Conservation (phyloP, 1,140 invertebrate genomes). For the Caenorhabditis briggsae region DNA sequence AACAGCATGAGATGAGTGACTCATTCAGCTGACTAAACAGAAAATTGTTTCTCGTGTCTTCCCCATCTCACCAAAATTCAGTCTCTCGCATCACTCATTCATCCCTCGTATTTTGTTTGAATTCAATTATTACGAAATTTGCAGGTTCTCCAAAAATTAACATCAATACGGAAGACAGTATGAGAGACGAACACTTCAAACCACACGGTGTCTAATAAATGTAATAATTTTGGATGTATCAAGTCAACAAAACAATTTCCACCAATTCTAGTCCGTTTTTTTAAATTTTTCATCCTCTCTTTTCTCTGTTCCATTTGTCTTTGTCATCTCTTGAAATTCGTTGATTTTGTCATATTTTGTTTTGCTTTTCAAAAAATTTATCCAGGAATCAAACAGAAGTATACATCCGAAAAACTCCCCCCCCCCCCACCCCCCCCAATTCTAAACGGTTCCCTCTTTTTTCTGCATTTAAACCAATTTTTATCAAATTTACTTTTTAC, state of each 20-base stretch:
- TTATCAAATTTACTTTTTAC: conserved; percentile 25
- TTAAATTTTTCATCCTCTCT: not conserved
- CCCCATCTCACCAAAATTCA: not conserved
- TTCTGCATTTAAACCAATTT: not conserved
- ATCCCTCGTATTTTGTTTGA: not conserved
- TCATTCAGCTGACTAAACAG: conserved; percentile 5
- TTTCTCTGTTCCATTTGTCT: not conserved
- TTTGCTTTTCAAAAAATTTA: not conserved
- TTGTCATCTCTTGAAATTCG: not conserved
- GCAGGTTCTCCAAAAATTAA: conserved; percentile 31
- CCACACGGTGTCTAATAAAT: not conserved
- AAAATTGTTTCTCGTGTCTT: not conserved
- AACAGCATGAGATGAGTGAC: too few species aligned
- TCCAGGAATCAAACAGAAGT: not conserved
- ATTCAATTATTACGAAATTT: conserved; percentile 4
- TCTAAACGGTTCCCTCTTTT: conserved; percentile 5
- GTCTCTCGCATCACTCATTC: not conserved
- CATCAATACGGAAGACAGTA: conserved; percentile 47
- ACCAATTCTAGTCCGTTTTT: conserved; percentile 4
- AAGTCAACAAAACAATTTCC: not conserved
- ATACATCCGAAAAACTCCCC: not conserved
- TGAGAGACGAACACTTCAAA: not conserved
- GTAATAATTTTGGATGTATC: too few species aligned
- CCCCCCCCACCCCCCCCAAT: conserved; percentile 1
- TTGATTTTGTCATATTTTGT: conserved; percentile 17